These are phyloP conservation scores for Selenia dentaria DNA, from an alignment of 2,888 invertebrate genomes.

Conservation along the genomic window DNA sequence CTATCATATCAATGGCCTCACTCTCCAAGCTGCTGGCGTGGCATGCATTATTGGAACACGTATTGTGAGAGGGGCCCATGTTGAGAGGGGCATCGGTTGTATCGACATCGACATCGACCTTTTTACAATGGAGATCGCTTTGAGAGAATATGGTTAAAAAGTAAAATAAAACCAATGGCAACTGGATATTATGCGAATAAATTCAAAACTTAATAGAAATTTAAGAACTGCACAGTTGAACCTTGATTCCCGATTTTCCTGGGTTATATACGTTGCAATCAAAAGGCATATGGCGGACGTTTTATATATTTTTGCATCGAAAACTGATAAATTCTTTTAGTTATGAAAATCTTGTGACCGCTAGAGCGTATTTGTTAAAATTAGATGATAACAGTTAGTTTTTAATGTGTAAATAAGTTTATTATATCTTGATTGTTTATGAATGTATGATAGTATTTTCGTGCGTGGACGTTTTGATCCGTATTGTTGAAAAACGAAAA, in stretches of 20 bases:
- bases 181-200: constrained; percentile 65
- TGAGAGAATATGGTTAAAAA: too few species aligned
- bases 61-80: too few species aligned
- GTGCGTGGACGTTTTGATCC: constrained; percentile 85
- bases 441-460: constrained; percentile 82
- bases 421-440: constrained; percentile 77
- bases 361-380: constrained; percentile 81
- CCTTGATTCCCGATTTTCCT: constrained; percentile 40
- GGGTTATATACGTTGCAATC: constrained; percentile 69
- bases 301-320: constrained; percentile 85
- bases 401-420: constrained; percentile 83
- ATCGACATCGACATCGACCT: too few species aligned
- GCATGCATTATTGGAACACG: too few species aligned
- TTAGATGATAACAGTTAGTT: constrained; percentile 82
- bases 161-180: constrained; percentile 50
- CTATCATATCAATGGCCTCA: too few species aligned
- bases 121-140: too few species aligned
- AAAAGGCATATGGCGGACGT: constrained; percentile 84
- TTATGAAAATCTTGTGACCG: constrained; percentile 83
- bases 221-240: too few species aligned
- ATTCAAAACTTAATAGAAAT: constrained; percentile 34
- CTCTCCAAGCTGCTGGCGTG: too few species aligned
- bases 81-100: too few species aligned
- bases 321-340: constrained; percentile 85
- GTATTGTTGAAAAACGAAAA: constrained; percentile 86